Evolutionary conservation across 2,888 invertebrate species (phyloP).

Genomic region (Tuberolachnus salignus): DNA sequence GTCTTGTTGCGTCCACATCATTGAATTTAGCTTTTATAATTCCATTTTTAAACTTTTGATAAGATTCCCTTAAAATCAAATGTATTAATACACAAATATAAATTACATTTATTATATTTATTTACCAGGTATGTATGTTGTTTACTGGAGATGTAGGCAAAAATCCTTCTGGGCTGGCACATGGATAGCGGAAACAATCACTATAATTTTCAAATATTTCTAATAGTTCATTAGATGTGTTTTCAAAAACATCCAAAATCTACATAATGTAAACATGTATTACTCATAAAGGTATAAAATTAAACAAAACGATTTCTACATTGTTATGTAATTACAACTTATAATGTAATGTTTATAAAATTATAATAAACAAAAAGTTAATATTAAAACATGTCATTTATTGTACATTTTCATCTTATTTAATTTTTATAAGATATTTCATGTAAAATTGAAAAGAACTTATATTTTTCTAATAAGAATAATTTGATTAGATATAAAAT

Average conservation of each 20-base stretch:
- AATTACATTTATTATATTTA: no score
- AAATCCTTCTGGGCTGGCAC: slow-evolving; percentile 80
- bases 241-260: no score
- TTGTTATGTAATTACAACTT: no score
- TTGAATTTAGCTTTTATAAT: slow-evolving; percentile 88
- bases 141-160: slow-evolving; percentile 91
- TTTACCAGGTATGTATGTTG: no score
- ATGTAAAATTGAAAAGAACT: neutral
- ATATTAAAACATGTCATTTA: no score
- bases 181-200: slow-evolving; percentile 89
- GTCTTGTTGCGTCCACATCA: slow-evolving; percentile 87
- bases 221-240: slow-evolving; percentile 79
- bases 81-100: no score
- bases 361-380: no score
- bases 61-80: slow-evolving; percentile 52
- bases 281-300: neutral
- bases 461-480: neutral
- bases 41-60: slow-evolving; percentile 81
- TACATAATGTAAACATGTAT: slow-evolving; percentile 65
- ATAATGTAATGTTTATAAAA: no score
- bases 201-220: slow-evolving; percentile 88
- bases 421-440: no score
- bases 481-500: neutral
- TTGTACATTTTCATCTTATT: no score
- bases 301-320: no score